A percentile compares a stretch with the other conserved stretches of the same genome.
Conservation (phyloP, 2,888 invertebrate genomes). For the Corbicula japonica region DNA sequence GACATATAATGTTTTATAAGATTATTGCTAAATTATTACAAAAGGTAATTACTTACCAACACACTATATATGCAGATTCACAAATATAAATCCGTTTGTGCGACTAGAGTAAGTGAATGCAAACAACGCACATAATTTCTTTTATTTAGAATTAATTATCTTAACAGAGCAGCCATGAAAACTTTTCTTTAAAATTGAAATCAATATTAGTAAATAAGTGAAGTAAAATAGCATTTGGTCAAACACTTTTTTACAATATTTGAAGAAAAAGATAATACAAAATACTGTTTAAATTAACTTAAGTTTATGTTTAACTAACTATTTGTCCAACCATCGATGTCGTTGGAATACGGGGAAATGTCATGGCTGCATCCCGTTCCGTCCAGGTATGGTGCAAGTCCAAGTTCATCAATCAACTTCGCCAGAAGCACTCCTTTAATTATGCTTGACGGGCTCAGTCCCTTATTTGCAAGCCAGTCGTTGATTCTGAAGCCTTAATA, state of each 20-base stretch:
- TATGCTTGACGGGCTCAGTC: background rate
- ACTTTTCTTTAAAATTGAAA: too few relatives aligned
- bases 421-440: background rate
- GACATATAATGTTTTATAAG: too few relatives aligned
- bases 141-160: too few relatives aligned
- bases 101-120: too few relatives aligned
- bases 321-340: constrained; percentile 22
- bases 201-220: too few relatives aligned
- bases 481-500: constrained; percentile 4
- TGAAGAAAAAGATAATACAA: background rate
- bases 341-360: background rate
- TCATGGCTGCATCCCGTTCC: background rate
- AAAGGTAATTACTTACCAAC: too few relatives aligned
- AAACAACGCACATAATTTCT: too few relatives aligned
- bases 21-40: too few relatives aligned
- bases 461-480: background rate
- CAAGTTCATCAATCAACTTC: constrained; percentile 11
- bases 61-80: too few relatives aligned
- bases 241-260: constrained; percentile 2
- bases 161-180: too few relatives aligned
- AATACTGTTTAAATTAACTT: background rate
- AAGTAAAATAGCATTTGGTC: constrained; percentile 8
- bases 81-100: too few relatives aligned
- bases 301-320: background rate
- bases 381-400: constrained; percentile 6